Evolutionary conservation across 1,140 invertebrate species (phyloP).

Genomic region (Pseudomyrmex dendroicus): DNA sequence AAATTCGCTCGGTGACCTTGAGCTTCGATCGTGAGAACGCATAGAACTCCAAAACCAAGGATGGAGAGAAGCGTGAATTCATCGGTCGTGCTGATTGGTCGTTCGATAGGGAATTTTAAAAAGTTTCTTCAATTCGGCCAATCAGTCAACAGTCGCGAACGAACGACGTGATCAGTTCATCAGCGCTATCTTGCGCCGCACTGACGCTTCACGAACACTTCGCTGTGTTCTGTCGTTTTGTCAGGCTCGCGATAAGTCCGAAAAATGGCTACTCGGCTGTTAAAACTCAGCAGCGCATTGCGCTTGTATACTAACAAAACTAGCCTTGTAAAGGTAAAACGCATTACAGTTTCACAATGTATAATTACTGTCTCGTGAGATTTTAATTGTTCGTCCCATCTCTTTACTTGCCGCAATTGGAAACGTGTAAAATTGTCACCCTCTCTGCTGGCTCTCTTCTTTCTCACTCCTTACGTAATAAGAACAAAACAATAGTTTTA

Average conservation of each 20-base stretch:
- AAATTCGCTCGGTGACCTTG: constrained; percentile 57
- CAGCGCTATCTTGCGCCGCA: not conserved
- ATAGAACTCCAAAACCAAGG: not conserved
- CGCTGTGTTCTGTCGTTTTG: not conserved
- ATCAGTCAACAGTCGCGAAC: too few species aligned
- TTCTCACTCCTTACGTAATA: constrained; percentile 62
- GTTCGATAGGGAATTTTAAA: too few species aligned
- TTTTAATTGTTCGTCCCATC: not conserved
- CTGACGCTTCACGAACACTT: not conserved
- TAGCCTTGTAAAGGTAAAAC: constrained; percentile 78
- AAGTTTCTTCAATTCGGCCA: too few species aligned
- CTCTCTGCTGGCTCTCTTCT: constrained; percentile 7
- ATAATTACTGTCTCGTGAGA: not conserved
- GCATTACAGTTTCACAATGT: constrained; percentile 8
- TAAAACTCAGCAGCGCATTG: constrained; percentile 80
- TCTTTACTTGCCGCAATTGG: not conserved
- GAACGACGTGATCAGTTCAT: not conserved
- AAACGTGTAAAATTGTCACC: not conserved
- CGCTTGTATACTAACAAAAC: constrained; percentile 82
- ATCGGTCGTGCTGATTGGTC: too few species aligned
- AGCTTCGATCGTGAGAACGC: not conserved
- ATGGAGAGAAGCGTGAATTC: too few species aligned
- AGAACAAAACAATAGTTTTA: constrained; percentile 37
- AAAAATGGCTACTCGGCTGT: constrained; percentile 85
- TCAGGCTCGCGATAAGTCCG: constrained; percentile 17